Percentiles rank a stretch among this genome's conserved stretches.
These are phyloP conservation scores for Campoplex capitator DNA, from an alignment of 2,888 invertebrate genomes.

Conservation along the genomic window DNA sequence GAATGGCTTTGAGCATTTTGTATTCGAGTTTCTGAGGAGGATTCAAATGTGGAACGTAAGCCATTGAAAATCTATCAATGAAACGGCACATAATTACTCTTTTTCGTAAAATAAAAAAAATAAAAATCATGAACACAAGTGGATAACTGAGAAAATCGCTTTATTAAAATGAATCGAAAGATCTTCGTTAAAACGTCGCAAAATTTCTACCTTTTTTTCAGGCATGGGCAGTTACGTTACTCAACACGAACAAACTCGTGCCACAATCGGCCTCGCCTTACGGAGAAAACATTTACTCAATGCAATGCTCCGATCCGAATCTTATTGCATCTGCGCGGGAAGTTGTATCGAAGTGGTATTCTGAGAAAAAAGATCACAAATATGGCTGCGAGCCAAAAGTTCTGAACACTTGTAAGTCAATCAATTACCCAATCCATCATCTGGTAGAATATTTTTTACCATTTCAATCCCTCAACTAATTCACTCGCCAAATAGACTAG, in stretches of 20 bases:
- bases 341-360: slow-evolving; percentile 91
- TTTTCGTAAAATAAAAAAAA: no score
- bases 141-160: not conserved
- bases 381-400: slow-evolving; percentile 89
- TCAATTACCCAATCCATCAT: not conserved
- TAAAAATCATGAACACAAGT: not conserved
- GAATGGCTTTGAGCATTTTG: no score
- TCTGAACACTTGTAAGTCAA: slow-evolving; percentile 88
- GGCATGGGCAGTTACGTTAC: slow-evolving; percentile 82
- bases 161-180: not conserved
- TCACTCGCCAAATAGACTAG: not conserved
- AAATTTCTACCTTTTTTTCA: slow-evolving; percentile 59
- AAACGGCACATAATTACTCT: no score
- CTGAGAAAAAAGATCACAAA: slow-evolving; percentile 89
- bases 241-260: slow-evolving; percentile 82
- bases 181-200: not conserved
- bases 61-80: no score
- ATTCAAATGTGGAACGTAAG: no score
- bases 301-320: slow-evolving; percentile 89
- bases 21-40: no score
- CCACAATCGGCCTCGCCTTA: slow-evolving; percentile 83
- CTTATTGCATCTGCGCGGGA: slow-evolving; percentile 89
- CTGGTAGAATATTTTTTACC: not conserved
- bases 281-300: slow-evolving; percentile 90
- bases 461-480: not conserved